Base-by-base conservation (phyloP, 2,113 vertebrate species). In the Peromyscus californicus region DNA sequence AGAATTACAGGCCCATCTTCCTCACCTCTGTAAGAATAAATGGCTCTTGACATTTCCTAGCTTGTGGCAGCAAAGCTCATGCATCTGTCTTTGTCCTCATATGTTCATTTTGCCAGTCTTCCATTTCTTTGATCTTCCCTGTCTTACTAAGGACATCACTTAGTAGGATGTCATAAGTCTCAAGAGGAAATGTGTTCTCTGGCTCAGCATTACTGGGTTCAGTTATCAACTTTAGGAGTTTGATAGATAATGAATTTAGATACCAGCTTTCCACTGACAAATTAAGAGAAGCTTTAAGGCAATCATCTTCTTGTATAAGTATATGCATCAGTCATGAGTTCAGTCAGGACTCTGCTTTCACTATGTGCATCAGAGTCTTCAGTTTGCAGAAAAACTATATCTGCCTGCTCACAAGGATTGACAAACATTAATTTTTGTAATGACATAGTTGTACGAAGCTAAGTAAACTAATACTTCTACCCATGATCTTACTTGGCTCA, bases 41-140 rank as follows among this genome's bases (percentile, higher is more conserved):
- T 36, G 51, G 2, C 19, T 90, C 45, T 57, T 29, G 24, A 9
- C 29, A 42, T 76, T 83, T 51, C 19, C 76, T 48, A 36, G 15
- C 7, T 39, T 48, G 7, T 76, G 42, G 12, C 15, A 72, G 4
- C 54, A 57, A 13, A 61, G 17, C 1, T 54, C 15, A 7, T 67
- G 6, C 76, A 4, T 76, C 51, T 69, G 21, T 42, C 11, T 36
- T 3, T 29, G 6, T 24, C 8, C 57, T 88, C 48, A n/a, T 19
- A 54, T 36, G 8, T 17, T 6, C 17, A 2, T n/a, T 0, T 26
- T 2, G 1, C 8, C 21, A 6, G n/a, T 39, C n/a, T 26, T 76
- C 11, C 82, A 4, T 36, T 31, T 48, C 31, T 54, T 33, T 93
- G 21, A 39, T 57, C 33, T 57, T 84, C 17, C 75, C 3, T 94